Base-by-base conservation (phyloP, 1,140 invertebrate species). In the Drosophila insularis region DNA sequence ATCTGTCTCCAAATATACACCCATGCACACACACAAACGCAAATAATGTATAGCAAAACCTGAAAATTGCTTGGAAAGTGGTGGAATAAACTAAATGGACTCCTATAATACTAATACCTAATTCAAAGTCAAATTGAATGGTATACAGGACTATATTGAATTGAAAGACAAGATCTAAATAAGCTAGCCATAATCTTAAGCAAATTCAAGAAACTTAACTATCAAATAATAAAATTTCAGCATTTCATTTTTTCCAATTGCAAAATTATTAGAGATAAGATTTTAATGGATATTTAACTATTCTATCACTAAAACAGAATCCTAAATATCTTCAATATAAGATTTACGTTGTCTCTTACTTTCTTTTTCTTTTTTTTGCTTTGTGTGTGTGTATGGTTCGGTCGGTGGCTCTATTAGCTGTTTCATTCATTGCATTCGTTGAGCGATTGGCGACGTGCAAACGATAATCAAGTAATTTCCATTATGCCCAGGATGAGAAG, bases 401-500 rank as follows among this genome's bases (percentile, higher is more conserved):
- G 67, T 77, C 8, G 43, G 43, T 50, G 46, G 31, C 50, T 37
- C 71, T 75, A 75, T 75, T 75, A 74, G 71, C 64, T 35, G 40
- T 32, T 67, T 46, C 72, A 75, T 75, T 75, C 73, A 78, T 68
- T 71, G 59, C 60, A 67, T 58, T 56, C 70, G 60, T 68, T 87
- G 79, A 86, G 82, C 82, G 82, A 86, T 86, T 86, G 82, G 84
- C 82, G 84, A 87, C 82, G 84, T 87, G 79, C 79, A 89, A 89
- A 87, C 82, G 82, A 87, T 87, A 87, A 87, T 87, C 82, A 87
- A 87, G 82, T 89, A 87, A 87, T 87, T 87, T 89, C 82, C 82
- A 86, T 86, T 87, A 87, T 86, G 78, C 65, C 46, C 62, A 58
- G 59, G 39, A 58, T 50, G 27, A n/a, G 5, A 50, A 27, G 56